Evolutionary conservation across 2,113 vertebrate genomes (phyloP), one percentile per base, ranked within the genome.

Genomic region (Hiodon tergisus): DNA sequence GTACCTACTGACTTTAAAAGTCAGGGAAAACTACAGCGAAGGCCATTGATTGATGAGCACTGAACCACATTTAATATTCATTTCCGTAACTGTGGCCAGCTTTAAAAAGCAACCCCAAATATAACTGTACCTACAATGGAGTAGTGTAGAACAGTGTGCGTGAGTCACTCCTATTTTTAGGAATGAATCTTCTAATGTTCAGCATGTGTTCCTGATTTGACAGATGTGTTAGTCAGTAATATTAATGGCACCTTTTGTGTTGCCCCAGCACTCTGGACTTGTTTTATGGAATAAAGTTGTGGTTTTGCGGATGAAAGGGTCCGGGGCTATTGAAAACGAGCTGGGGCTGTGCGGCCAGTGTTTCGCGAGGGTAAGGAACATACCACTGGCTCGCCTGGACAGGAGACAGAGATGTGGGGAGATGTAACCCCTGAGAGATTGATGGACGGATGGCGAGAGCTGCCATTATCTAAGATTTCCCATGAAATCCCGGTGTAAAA

Each of bases 121-220:
- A 85, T 85, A 84, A 83, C 72, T 78, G 71, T 80, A 82, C 81
- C 82, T 82, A 86, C 85, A 87, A 86, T 84, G 81, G 81, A 57
- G 75, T 81, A 85, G 81, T 88, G 85, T 86, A 81, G 63, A 59
- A 69, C 67, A 77, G 82, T 66, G 76, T 85, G 83, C 79, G 83
- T 89, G 87, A 85, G 85, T 89, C 84, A 88, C 82, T 88, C 85
- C 83, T 88, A 88, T 89, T 90, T 90, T 87, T 85, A 87, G 83
- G 82, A 88, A 88, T 85, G 85, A 85, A 87, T 86, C 80, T 83
- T 76, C 79, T 83, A 84, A 86, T 87, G 84, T 63, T 14, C 78
- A 58, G 75, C 87, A 89, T 82, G 88, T 89, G 86, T 87, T 86
- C 85, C 80, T 82, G 84, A 86, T 89, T 87, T 74, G 76, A 85